phyloP scores from a whole-genome alignment of 2,888 invertebrate genomes.

The Eupithecia pulchellata region DNA sequence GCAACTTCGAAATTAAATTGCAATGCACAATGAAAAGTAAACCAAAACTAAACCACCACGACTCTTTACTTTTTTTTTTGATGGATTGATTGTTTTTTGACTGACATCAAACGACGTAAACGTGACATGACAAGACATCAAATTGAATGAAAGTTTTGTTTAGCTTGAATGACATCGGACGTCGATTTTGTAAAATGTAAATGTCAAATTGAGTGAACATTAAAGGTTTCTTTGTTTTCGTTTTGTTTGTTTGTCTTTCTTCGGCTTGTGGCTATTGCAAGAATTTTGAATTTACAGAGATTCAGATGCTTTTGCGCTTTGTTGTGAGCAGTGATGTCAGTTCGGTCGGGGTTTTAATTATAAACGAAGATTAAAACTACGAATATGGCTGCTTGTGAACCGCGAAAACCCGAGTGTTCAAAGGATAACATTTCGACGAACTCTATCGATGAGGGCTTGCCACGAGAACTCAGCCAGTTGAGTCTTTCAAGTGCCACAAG shows the following conservation, averaged over 20 bases:
- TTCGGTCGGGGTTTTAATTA: slow-evolving; percentile 8
- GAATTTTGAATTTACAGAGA: not conserved
- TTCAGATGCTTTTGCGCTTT: slow-evolving; percentile 24
- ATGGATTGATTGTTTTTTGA: not conserved
- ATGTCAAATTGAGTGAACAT: not conserved
- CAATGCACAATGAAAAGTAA: slow-evolving; percentile 31
- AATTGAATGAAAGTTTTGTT: not conserved
- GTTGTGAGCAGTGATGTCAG: slow-evolving; percentile 27
- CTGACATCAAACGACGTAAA: not conserved
- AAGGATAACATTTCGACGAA: slow-evolving; percentile 82
- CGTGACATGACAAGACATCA: not conserved
- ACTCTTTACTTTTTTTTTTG: slow-evolving; percentile 10
- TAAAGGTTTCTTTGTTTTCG: slow-evolving; percentile 33
- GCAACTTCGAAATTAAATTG: slow-evolving; percentile 19
- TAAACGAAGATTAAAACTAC: slow-evolving; percentile 6
- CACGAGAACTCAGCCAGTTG: slow-evolving; percentile 88
- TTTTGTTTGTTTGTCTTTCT: slow-evolving; percentile 12
- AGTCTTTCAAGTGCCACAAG: slow-evolving; percentile 88
- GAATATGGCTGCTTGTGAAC: slow-evolving; percentile 76
- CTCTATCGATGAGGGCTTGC: slow-evolving; percentile 85
- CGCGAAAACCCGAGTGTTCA: slow-evolving; percentile 71
- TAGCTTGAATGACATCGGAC: too few relatives aligned
- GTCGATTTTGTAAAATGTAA: not conserved
- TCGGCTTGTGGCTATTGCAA: slow-evolving; percentile 3
- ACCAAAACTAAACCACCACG: slow-evolving; percentile 21